Conservation (phyloP, 2,113 vertebrate species). For the Phalacrocorax brasilianus region DNA sequence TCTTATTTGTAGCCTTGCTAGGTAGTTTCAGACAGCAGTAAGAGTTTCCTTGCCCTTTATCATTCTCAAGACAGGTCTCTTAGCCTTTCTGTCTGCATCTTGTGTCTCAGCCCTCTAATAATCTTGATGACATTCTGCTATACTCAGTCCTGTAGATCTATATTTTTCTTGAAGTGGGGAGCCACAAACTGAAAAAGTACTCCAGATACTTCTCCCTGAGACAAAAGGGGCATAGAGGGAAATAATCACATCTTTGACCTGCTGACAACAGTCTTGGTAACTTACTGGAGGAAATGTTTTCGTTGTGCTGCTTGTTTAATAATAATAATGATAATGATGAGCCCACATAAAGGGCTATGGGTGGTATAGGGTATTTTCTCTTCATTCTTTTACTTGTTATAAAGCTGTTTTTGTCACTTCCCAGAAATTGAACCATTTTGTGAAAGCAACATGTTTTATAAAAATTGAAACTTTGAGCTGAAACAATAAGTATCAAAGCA, state of each 20-base stretch:
- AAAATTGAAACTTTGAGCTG: neutral
- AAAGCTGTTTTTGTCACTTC: neutral
- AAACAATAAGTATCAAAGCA: neutral
- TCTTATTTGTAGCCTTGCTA: neutral
- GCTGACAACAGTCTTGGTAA: neutral
- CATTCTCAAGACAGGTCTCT: neutral
- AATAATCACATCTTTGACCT: neutral
- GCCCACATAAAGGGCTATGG: neutral
- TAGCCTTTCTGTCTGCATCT: neutral
- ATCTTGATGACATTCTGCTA: neutral
- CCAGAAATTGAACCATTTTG: neutral
- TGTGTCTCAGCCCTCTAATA: neutral
- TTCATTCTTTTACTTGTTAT: neutral
- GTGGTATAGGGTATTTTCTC: neutral
- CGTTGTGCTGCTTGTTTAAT: neutral
- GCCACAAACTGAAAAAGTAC: neutral
- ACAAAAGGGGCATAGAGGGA: neutral
- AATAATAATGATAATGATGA: neutral
- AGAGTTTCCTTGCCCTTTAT: neutral
- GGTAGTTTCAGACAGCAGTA: neutral
- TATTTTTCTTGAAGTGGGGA: neutral
- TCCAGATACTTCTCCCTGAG: neutral
- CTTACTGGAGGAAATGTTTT: neutral
- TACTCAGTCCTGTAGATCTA: neutral
- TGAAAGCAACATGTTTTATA: neutral